These are phyloP conservation scores for Sclerodermus sp. DNA, from an alignment of 2,888 invertebrate species.

Conservation along the genomic window DNA sequence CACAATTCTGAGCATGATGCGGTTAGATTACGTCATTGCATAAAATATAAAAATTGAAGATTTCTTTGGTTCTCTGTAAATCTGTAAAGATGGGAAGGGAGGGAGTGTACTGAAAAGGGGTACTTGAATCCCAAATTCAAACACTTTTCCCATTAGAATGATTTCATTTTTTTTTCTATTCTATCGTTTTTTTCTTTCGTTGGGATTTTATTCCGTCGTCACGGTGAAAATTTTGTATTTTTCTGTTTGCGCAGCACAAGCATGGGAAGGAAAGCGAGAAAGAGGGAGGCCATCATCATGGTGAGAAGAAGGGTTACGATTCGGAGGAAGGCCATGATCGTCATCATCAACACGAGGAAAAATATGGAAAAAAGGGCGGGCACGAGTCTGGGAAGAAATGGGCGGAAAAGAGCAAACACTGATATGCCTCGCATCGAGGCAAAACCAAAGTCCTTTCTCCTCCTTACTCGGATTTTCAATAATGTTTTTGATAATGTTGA, in stretches of 20 bases:
- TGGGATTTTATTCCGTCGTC: no score
- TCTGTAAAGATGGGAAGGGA: no score
- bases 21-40: no score
- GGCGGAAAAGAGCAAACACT: conserved; percentile 56
- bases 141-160: no score
- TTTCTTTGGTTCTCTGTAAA: no score
- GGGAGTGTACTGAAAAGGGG: neutral
- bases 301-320: conserved; percentile 63
- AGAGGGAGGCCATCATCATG: conserved; percentile 61
- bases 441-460: no score
- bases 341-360: conserved; percentile 60
- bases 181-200: no score
- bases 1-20: conserved; percentile 49
- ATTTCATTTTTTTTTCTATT: no score
- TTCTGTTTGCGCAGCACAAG: conserved; percentile 43
- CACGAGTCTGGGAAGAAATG: conserved; percentile 63
- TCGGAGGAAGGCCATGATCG: conserved; percentile 61
- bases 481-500: no score
- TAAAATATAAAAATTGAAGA: no score
- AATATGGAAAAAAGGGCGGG: conserved; percentile 58
- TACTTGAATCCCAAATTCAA: neutral
- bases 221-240: no score
- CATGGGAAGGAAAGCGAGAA: conserved; percentile 64
- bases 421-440: conserved; percentile 1
- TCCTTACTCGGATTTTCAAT: no score